phyloP scores from a whole-genome alignment of 2,888 invertebrate species.

The Clepsis dumicolana region DNA sequence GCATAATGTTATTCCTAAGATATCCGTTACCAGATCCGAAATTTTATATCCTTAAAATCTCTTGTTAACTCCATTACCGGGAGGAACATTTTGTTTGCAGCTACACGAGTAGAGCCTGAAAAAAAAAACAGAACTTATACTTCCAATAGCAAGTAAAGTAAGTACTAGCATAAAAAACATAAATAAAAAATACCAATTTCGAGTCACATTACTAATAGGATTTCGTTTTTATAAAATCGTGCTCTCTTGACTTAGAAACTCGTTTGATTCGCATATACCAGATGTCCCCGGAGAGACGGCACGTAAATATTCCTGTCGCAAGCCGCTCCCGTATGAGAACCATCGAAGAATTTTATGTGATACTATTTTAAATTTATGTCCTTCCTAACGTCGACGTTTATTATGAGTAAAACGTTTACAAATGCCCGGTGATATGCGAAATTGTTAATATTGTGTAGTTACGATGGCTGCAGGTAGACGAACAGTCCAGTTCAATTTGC shows the following conservation, averaged over 20 bases:
- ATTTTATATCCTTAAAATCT: too few relatives aligned
- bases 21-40: too few relatives aligned
- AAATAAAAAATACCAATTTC: too few relatives aligned
- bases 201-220: too few relatives aligned
- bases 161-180: too few relatives aligned
- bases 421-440: slow-evolving; percentile 23
- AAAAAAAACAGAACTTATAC: too few relatives aligned
- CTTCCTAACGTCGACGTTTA: slow-evolving; percentile 33
- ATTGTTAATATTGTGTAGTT: slow-evolving; percentile 10
- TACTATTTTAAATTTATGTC: slow-evolving; percentile 44
- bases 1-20: too few relatives aligned
- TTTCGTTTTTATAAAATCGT: not conserved
- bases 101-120: too few relatives aligned
- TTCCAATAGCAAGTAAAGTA: too few relatives aligned
- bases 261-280: slow-evolving; percentile 42
- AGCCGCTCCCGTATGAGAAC: slow-evolving; percentile 51
- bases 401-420: slow-evolving; percentile 35
- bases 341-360: slow-evolving; percentile 50
- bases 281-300: slow-evolving; percentile 51
- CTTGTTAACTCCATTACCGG: too few relatives aligned
- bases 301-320: slow-evolving; percentile 58
- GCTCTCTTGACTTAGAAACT: slow-evolving; percentile 15
- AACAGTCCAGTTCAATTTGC: not conserved
- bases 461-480: not conserved
- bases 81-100: too few relatives aligned